These are phyloP conservation scores for Octonoba sinensis DNA, from an alignment of 2,888 invertebrate species.

Conservation along the genomic window DNA sequence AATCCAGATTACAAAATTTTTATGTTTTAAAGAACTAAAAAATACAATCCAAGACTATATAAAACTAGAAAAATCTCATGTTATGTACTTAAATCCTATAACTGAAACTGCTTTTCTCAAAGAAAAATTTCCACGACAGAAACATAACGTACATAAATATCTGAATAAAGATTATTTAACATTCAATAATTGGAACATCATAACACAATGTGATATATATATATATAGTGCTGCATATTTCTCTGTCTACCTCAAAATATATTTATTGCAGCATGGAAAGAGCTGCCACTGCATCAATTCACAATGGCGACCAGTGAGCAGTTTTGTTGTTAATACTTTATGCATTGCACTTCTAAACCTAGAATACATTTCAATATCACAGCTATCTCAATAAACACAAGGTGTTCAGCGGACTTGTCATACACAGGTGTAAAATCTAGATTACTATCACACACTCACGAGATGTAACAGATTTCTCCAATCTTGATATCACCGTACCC, in stretches of 20 bases:
- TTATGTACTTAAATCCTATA: too few species aligned
- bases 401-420: constrained; percentile 52
- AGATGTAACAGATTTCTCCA: constrained; percentile 55
- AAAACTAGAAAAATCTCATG: too few species aligned
- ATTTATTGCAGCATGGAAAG: constrained; percentile 42
- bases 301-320: constrained; percentile 52
- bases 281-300: constrained; percentile 16
- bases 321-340: constrained; percentile 49
- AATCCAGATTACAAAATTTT: too few species aligned
- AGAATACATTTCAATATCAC: constrained; percentile 63
- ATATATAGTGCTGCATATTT: constrained; percentile 16
- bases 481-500: constrained; percentile 57
- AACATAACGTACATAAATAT: constrained; percentile 58
- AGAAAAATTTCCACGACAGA: background rate
- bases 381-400: constrained; percentile 63
- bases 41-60: too few species aligned
- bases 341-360: constrained; percentile 63
- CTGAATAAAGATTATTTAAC: constrained; percentile 55
- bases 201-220: constrained; percentile 54
- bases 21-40: too few species aligned
- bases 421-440: constrained; percentile 58
- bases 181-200: constrained; percentile 53
- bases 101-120: too few species aligned
- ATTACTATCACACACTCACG: constrained; percentile 58
- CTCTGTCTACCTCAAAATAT: constrained; percentile 34